Conservation (phyloP, 2,888 invertebrate genomes). For the Apeira syringaria region DNA sequence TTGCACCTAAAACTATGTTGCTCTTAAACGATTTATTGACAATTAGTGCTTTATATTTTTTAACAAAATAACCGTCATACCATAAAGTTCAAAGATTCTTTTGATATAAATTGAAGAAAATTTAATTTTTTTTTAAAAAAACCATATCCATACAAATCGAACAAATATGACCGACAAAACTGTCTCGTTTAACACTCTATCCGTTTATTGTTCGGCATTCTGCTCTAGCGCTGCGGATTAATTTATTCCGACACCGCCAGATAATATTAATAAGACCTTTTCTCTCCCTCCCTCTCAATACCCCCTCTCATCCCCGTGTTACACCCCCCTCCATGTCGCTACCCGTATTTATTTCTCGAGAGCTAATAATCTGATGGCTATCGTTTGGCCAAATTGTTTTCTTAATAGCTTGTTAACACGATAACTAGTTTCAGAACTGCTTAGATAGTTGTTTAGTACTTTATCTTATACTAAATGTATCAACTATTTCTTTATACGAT, state of each 20-base stretch:
- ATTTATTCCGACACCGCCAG: constrained; percentile 56
- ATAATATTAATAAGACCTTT: constrained; percentile 43
- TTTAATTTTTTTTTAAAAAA: too few species aligned
- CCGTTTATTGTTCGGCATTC: constrained; percentile 56
- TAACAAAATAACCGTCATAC: too few species aligned
- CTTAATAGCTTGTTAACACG: constrained; percentile 62
- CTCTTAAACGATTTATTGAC: too few species aligned
- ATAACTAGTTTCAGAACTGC: constrained; percentile 2
- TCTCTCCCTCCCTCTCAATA: neutral
- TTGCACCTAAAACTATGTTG: too few species aligned
- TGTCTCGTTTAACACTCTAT: constrained; percentile 52
- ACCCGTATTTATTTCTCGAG: constrained; percentile 37
- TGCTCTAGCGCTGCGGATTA: constrained; percentile 53
- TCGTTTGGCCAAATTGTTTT: constrained; percentile 60
- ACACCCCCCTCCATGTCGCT: constrained; percentile 9
- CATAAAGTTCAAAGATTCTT: too few species aligned
- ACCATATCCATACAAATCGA: constrained; percentile 36
- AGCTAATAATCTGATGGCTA: constrained; percentile 50
- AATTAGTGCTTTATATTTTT: too few species aligned
- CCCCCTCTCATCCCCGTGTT: constrained; percentile 1
- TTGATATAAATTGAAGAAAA: too few species aligned
- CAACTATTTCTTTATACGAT: too few species aligned
- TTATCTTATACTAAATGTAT: too few species aligned
- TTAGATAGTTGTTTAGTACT: constrained; percentile 1
- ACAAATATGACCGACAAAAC: constrained; percentile 38